Evolutionary conservation across 2,113 vertebrate species (phyloP).

Genomic region (Cervus canadensis): DNA sequence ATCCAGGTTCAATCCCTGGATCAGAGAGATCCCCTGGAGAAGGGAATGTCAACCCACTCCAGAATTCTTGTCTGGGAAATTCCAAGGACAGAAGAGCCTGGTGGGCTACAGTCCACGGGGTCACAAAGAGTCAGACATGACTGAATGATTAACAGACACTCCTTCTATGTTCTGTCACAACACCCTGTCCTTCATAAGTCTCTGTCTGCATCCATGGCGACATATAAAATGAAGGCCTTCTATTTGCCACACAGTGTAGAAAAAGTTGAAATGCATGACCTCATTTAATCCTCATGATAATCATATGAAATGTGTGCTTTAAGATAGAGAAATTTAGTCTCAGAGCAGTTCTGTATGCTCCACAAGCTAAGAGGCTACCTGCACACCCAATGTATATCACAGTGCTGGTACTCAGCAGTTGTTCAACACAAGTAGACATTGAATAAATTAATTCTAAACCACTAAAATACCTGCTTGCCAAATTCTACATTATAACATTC

Average conservation of each 20-base stretch:
- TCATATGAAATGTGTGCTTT: neutral
- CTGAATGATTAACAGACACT: neutral
- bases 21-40: neutral
- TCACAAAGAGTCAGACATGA: neutral
- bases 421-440: neutral
- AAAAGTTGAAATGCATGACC: neutral
- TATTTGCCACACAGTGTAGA: neutral
- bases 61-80: neutral
- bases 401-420: neutral
- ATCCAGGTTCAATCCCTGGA: neutral
- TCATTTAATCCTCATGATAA: neutral
- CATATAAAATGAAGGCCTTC: neutral
- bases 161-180: neutral
- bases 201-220: neutral
- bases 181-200: neutral
- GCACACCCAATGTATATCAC: fast-evolving
- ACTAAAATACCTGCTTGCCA: neutral
- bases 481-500: neutral
- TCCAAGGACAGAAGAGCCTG: neutral
- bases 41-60: neutral
- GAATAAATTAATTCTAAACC: neutral
- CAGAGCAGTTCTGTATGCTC: neutral
- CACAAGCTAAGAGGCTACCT: neutral
- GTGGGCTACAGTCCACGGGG: neutral
- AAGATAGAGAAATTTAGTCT: neutral